These are phyloP conservation scores for Fundulus diaphanus DNA, from an alignment of 2,797 vertebrate genomes.

Conservation along the genomic window DNA sequence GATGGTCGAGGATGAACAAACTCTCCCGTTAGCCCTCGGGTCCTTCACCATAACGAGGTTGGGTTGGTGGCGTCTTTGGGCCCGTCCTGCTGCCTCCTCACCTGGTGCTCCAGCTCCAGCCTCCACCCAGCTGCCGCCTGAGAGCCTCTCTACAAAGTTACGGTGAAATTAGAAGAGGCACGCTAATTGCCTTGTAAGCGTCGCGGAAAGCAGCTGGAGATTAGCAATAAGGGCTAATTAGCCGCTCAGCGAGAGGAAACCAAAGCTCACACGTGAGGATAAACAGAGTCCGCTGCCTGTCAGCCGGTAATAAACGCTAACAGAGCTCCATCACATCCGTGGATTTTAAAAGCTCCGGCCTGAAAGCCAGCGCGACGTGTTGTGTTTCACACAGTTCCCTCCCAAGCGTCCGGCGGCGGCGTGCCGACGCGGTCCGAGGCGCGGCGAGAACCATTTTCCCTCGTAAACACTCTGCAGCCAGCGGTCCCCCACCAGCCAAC, in stretches of 20 bases:
- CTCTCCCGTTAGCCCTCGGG: no score
- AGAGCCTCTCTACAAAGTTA: slow-evolving; percentile 22
- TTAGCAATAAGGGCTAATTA: slow-evolving; percentile 75
- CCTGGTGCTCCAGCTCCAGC: slow-evolving; percentile 1
- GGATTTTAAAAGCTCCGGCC: slow-evolving; percentile 45
- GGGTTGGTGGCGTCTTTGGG: background rate
- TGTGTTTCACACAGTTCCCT: slow-evolving; percentile 7
- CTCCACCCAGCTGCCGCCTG: slow-evolving; percentile 26
- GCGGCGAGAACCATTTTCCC: slow-evolving; percentile 49
- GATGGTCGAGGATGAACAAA: no score
- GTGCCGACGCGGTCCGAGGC: background rate
- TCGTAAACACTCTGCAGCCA: slow-evolving; percentile 55
- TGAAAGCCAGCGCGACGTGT: background rate
- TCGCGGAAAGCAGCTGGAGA: slow-evolving; percentile 70
- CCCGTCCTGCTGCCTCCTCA: background rate
- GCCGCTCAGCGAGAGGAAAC: slow-evolving; percentile 40
- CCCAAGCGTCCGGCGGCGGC: background rate
- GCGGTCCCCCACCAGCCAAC: slow-evolving; percentile 28
- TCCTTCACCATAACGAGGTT: no score
- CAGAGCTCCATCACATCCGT: slow-evolving; percentile 37
- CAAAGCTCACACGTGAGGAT: slow-evolving; percentile 51
- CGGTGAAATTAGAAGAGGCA: slow-evolving; percentile 48
- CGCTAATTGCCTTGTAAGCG: slow-evolving; percentile 67
- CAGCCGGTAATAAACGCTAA: slow-evolving; percentile 47
- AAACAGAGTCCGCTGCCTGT: slow-evolving; percentile 51